phyloP scores from a whole-genome alignment of 2,113 vertebrate genomes.

The Ochotona curzoniae region DNA sequence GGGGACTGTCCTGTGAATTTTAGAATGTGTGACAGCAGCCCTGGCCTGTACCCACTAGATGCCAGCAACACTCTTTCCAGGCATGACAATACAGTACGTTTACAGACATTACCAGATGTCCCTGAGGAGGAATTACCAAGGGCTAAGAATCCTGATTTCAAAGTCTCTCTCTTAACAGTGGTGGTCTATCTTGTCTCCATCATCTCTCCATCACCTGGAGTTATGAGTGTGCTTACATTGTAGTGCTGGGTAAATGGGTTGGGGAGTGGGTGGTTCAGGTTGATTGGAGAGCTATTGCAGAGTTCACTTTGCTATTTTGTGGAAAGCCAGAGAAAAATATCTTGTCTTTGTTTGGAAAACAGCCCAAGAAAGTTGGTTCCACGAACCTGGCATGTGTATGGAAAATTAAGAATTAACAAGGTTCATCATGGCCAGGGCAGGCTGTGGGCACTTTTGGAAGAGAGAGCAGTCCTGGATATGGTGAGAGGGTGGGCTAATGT shows the following conservation, averaged over 20 bases:
- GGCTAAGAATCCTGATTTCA: neutral
- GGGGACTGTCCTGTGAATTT: neutral
- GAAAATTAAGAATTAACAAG: neutral
- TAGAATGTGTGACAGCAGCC: neutral
- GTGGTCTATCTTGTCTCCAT: neutral
- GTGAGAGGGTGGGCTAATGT: too few relatives aligned
- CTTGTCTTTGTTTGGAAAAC: neutral
- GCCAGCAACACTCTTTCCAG: neutral
- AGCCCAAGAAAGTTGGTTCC: neutral
- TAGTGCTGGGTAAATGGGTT: neutral
- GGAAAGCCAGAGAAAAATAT: neutral
- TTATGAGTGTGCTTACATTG: neutral
- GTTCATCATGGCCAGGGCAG: neutral
- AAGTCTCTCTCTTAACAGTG: neutral
- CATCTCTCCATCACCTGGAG: neutral
- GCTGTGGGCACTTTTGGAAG: neutral
- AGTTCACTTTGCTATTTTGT: neutral
- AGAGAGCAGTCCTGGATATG: neutral
- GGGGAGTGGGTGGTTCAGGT: neutral
- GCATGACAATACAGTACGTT: neutral
- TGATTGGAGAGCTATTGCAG: neutral
- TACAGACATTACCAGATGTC: neutral
- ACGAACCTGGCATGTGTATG: neutral
- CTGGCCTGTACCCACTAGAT: neutral
- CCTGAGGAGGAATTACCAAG: accelerated